Evolutionary conservation across 2,113 vertebrate genomes (phyloP).

Genomic region (Tympanuchus pallidicinctus): DNA sequence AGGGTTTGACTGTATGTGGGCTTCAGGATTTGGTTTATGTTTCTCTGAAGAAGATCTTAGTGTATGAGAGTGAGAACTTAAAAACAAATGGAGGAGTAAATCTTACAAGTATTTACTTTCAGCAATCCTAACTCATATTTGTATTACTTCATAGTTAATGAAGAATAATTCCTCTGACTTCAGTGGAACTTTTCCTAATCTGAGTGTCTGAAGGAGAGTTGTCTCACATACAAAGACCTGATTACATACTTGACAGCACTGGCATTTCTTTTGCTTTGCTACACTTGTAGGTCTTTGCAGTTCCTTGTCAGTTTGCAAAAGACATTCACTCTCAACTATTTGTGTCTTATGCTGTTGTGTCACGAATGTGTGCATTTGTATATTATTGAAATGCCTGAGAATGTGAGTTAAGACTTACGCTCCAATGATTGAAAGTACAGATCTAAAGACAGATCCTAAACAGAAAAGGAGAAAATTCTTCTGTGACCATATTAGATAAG

Average conservation of each 20-base stretch:
- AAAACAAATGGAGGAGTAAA: background rate
- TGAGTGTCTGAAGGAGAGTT: background rate
- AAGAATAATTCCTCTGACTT: background rate
- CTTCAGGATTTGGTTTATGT: background rate
- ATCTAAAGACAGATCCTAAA: background rate
- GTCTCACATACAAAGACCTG: background rate
- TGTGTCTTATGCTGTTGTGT: background rate
- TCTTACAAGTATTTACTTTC: background rate
- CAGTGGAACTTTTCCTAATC: background rate
- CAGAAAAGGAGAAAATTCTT: background rate
- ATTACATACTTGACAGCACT: background rate
- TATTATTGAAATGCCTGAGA: background rate
- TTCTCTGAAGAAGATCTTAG: background rate
- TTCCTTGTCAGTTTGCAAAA: background rate
- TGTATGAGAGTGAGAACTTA: background rate
- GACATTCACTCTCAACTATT: background rate
- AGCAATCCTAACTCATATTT: background rate
- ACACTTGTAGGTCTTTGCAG: background rate
- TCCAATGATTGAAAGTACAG: background rate
- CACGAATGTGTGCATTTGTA: background rate
- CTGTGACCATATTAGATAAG: background rate
- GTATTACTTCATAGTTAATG: background rate
- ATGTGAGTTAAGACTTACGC: background rate
- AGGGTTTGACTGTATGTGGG: background rate
- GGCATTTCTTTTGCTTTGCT: background rate